phyloP scores from a whole-genome alignment of 2,888 invertebrate genomes.

The Eumacrocentrus americanus region DNA sequence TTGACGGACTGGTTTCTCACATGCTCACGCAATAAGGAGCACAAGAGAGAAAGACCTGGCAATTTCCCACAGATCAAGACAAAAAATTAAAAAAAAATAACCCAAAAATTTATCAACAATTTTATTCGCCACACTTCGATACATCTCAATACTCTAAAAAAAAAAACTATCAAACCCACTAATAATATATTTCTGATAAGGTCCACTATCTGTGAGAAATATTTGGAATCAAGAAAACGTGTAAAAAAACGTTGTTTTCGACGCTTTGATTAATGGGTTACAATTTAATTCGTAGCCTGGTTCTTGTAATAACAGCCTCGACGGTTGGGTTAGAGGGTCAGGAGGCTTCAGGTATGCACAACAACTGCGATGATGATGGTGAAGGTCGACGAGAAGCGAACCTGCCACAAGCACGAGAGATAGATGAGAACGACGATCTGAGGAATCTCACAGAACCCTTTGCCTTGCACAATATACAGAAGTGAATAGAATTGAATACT shows the following conservation, averaged over 20 bases:
- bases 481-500: too few relatives aligned
- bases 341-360: conserved; percentile 24
- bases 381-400: conserved; percentile 23
- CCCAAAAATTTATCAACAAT: too few relatives aligned
- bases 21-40: neutral
- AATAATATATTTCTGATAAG: too few relatives aligned
- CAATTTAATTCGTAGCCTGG: conserved; percentile 52
- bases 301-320: conserved; percentile 35
- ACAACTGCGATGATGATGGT: conserved; percentile 3
- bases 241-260: conserved; percentile 24
- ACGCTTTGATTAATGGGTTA: conserved; percentile 52
- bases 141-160: too few relatives aligned
- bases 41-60: neutral
- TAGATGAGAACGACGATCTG: conserved; percentile 6
- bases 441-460: too few relatives aligned
- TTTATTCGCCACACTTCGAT: too few relatives aligned
- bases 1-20: conserved; percentile 20
- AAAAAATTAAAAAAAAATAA: too few relatives aligned
- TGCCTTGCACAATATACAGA: too few relatives aligned
- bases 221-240: neutral
- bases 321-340: conserved; percentile 15
- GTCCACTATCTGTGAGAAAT: neutral
- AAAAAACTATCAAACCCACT: too few relatives aligned
- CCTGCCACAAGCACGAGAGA: conserved; percentile 6
- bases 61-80: too few relatives aligned